Percentiles rank a stretch among this genome's conserved stretches.
These are phyloP conservation scores for Parapristionchus giblindavisi DNA, from an alignment of 2,888 invertebrate species.

Conservation along the genomic window DNA sequence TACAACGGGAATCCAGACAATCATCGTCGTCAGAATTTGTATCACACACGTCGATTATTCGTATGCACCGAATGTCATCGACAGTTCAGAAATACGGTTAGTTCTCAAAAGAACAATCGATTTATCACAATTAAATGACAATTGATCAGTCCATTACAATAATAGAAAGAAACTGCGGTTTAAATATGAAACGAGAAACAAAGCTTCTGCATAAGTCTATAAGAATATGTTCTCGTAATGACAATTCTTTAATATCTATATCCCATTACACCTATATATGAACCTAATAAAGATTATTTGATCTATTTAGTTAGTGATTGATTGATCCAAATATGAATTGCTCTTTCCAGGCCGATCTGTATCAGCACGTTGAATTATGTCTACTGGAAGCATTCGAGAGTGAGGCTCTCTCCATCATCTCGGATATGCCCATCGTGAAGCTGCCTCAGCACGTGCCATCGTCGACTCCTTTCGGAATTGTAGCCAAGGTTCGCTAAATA, in stretches of 20 bases:
- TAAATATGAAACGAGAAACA: no score
- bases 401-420: conserved; percentile 47
- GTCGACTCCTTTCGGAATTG: conserved; percentile 21
- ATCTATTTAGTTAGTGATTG: background rate
- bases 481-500: conserved; percentile 20
- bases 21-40: background rate
- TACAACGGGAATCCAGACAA: no score
- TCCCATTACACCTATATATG: no score
- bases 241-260: no score
- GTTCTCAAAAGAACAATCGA: no score
- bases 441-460: background rate
- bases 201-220: no score
- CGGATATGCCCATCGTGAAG: conserved; percentile 25
- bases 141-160: no score
- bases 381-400: conserved; percentile 58
- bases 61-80: conserved; percentile 55
- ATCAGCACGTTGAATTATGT: conserved; percentile 58
- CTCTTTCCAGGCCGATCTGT: conserved; percentile 46
- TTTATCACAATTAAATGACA: no score
- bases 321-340: background rate
- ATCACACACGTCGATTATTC: conserved; percentile 41
- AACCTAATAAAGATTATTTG: background rate
- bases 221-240: no score
- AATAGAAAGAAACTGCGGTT: no score
- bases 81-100: conserved; percentile 52